Conservation (phyloP, 2,888 invertebrate genomes). For the Listrodromus nycthemerus region DNA sequence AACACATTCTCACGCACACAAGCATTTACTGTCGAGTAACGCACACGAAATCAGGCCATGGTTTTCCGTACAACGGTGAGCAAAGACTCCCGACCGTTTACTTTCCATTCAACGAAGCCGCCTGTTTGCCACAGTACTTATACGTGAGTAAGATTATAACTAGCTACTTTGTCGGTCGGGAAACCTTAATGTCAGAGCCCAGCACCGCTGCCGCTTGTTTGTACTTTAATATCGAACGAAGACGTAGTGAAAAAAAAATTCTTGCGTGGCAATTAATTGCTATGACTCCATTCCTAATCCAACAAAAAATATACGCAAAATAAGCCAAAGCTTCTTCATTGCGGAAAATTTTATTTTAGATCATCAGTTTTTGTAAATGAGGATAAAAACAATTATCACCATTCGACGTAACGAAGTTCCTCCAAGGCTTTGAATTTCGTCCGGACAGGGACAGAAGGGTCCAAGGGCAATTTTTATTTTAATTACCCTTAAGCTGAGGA, state of each 20-base stretch:
- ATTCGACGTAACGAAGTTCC: not conserved
- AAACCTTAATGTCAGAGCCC: slow-evolving; percentile 21
- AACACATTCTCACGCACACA: slow-evolving; percentile 47
- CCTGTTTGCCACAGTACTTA: slow-evolving; percentile 40
- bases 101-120: slow-evolving; percentile 74
- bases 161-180: slow-evolving; percentile 52
- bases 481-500: slow-evolving; percentile 40
- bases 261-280: slow-evolving; percentile 7
- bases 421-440: not conserved
- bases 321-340: not conserved
- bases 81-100: slow-evolving; percentile 64
- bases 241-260: not conserved
- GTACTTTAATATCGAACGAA: slow-evolving; percentile 31
- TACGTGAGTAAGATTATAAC: slow-evolving; percentile 64
- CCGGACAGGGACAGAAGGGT: not conserved
- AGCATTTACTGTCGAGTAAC: slow-evolving; percentile 13
- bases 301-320: not conserved
- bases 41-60: slow-evolving; percentile 73
- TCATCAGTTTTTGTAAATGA: not conserved
- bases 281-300: not conserved
- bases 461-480: slow-evolving; percentile 16
- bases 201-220: slow-evolving; percentile 5
- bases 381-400: not conserved
- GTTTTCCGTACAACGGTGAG: slow-evolving; percentile 66
- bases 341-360: not conserved